phyloP scores from a whole-genome alignment of 1,140 invertebrate species.

The Notospermus geniculatus region DNA sequence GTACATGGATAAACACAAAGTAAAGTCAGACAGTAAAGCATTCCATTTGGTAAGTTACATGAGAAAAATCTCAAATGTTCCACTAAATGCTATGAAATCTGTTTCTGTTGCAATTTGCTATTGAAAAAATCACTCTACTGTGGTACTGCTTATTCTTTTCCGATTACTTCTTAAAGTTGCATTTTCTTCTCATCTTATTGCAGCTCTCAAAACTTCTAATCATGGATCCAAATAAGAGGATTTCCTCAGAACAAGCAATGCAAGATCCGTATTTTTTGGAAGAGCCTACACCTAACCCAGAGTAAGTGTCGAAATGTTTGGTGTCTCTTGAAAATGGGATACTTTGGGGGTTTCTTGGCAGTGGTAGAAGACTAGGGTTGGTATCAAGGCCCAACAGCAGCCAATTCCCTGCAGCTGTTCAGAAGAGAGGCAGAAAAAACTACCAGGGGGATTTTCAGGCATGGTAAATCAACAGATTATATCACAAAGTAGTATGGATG shows the following conservation, averaged over 20 bases:
- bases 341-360: neutral
- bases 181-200: slow-evolving; percentile 23
- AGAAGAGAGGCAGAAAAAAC: too few species aligned
- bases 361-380: neutral
- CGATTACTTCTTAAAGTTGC: too few species aligned
- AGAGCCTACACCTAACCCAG: slow-evolving; percentile 68
- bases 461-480: too few species aligned
- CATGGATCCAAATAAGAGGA: slow-evolving; percentile 98
- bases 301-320: slow-evolving; percentile 36
- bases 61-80: too few species aligned
- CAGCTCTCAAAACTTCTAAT: slow-evolving; percentile 87
- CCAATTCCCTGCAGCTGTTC: too few species aligned
- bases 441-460: too few species aligned
- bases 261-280: slow-evolving; percentile 96
- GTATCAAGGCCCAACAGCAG: slow-evolving; percentile 34
- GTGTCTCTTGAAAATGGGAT: neutral
- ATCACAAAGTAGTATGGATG: too few species aligned
- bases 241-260: slow-evolving; percentile 97
- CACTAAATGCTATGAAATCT: too few species aligned
- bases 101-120: too few species aligned
- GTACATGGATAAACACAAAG: slow-evolving; percentile 99
- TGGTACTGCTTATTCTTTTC: too few species aligned
- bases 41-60: slow-evolving; percentile 79
- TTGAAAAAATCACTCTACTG: too few species aligned
- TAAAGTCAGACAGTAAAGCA: slow-evolving; percentile 94